Evolutionary conservation across 2,113 vertebrate species (phyloP).

Genomic region (Asarcornis scutulata): DNA sequence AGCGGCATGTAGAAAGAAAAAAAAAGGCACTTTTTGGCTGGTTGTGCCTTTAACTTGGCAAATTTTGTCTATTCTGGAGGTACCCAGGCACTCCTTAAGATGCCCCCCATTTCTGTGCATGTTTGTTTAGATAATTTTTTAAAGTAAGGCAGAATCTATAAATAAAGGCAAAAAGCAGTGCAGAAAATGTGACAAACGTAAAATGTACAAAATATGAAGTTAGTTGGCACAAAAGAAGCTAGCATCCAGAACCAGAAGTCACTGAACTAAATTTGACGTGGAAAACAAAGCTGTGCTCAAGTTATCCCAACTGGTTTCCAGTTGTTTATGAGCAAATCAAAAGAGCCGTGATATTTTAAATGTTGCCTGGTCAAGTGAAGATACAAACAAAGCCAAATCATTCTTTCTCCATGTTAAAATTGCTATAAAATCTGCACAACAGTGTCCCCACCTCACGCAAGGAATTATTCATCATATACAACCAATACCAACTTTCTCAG

Average conservation of each 20-base stretch:
- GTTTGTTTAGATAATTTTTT: conserved; percentile 15
- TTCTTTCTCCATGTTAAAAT: conserved; percentile 53
- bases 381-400: conserved; percentile 56
- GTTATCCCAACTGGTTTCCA: conserved; percentile 38
- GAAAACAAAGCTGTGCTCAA: conserved; percentile 44
- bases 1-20: conserved; percentile 25
- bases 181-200: conserved; percentile 49
- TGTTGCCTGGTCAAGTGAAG: conserved; percentile 48
- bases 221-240: conserved; percentile 63
- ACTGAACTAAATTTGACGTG: conserved; percentile 48
- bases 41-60: conserved; percentile 73
- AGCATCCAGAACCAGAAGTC: conserved; percentile 51
- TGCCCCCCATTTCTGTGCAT: conserved; percentile 49
- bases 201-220: conserved; percentile 53
- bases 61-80: conserved; percentile 40
- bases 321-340: conserved; percentile 48
- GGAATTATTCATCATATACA: conserved; percentile 58
- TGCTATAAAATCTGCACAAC: conserved; percentile 48
- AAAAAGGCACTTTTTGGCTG: conserved; percentile 90
- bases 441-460: conserved; percentile 46
- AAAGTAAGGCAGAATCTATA: conserved; percentile 72
- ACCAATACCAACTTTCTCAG: conserved; percentile 67
- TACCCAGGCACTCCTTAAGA: conserved; percentile 67
- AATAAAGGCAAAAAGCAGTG: conserved; percentile 72
- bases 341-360: conserved; percentile 44